These are phyloP conservation scores for Papilio helenus DNA, from an alignment of 1,140 invertebrate genomes.

Conservation along the genomic window DNA sequence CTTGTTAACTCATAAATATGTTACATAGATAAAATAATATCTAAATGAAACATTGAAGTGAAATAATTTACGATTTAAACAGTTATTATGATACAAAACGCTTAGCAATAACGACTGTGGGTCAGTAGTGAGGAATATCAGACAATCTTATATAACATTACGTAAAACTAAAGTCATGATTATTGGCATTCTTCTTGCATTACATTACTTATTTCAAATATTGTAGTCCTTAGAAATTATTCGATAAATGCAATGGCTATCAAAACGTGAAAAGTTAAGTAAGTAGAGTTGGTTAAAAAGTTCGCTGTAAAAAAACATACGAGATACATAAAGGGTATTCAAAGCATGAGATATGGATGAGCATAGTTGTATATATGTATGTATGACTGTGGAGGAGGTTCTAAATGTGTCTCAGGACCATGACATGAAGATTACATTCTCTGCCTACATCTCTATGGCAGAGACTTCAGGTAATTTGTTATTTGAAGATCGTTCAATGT, in stretches of 20 bases:
- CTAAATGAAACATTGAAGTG: not conserved
- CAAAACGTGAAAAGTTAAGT: no score
- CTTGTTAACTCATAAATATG: not conserved
- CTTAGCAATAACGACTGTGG: not conserved
- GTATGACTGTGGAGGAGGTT: no score
- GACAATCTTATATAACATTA: not conserved
- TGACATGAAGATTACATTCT: not conserved
- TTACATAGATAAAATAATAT: not conserved
- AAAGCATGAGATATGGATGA: no score
- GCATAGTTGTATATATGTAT: no score
- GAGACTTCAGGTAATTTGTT: not conserved
- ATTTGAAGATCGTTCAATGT: not conserved
- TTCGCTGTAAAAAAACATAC: not conserved
- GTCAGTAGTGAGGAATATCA: not conserved
- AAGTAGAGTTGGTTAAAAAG: not conserved
- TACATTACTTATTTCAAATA: conserved; percentile 1
- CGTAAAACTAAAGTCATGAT: not conserved
- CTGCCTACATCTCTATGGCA: not conserved
- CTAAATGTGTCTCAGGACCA: no score
- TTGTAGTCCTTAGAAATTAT: no score
- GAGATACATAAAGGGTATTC: no score
- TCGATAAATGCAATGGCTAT: no score
- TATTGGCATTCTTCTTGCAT: not conserved
- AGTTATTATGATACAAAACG: not conserved
- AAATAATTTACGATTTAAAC: not conserved